phyloP scores from a whole-genome alignment of 2,113 vertebrate species.

The Poecilia latipinna region DNA sequence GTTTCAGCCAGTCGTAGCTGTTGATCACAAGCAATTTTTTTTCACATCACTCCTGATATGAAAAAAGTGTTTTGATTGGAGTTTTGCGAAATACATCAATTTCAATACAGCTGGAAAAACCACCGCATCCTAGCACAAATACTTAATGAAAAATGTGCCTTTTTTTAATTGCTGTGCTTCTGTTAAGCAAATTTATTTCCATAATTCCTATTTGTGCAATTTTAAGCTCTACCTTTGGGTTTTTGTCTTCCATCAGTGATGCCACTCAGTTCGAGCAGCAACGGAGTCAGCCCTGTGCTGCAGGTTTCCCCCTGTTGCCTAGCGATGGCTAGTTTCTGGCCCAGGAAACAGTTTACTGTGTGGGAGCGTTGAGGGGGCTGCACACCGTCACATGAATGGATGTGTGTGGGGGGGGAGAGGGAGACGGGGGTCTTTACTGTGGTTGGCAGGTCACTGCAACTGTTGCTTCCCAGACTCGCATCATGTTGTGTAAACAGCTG shows the following conservation, averaged over 20 bases:
- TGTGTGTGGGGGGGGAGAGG: not conserved
- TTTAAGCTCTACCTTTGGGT: constrained; percentile 11
- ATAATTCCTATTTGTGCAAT: no score
- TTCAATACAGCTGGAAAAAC: no score
- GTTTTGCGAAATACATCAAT: no score
- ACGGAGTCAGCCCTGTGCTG: constrained; percentile 31
- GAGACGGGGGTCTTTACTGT: constrained; percentile 54
- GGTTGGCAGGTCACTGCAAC: constrained; percentile 48
- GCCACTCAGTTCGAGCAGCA: constrained; percentile 34
- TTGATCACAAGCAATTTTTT: no score
- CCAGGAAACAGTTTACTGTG: constrained; percentile 46
- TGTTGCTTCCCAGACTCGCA: constrained; percentile 54
- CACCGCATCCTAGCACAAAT: no score
- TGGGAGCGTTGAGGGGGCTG: constrained; percentile 44
- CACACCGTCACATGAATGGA: constrained; percentile 66
- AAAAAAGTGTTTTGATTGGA: no score
- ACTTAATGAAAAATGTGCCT: no score
- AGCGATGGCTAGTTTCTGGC: constrained; percentile 62
- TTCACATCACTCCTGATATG: no score
- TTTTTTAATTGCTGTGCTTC: no score
- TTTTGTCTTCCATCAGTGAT: constrained; percentile 6
- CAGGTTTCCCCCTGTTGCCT: constrained; percentile 72
- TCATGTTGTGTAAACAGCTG: constrained; percentile 40
- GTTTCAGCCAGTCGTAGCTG: no score
- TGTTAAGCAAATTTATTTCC: no score